Evolutionary conservation across 1,140 invertebrate species (phyloP), one percentile per base, ranked within the genome.

Genomic region (Ceratina japonica): DNA sequence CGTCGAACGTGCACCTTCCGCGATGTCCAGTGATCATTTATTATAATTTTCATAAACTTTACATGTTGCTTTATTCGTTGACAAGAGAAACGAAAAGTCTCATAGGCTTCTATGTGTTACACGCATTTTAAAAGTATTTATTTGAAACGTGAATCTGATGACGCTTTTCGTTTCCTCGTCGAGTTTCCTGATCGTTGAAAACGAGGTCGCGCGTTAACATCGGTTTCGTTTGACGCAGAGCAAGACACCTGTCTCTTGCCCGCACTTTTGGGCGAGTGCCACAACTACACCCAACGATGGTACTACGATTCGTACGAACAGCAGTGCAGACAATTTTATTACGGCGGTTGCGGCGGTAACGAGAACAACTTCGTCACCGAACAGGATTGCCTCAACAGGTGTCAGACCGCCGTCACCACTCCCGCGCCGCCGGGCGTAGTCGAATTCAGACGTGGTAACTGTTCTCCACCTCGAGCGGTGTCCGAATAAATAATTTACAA

Each of bases 291-390:
- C 20, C 92, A 94, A 71, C 93, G 95, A 63, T 99, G 96, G 96
- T 98, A 96, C 92, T 99, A 95, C 91, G 96, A 99, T 90, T 95
- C 95, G 0, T 94, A 94, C 84, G 93, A 95, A 18, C 93, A 94
- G 62, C 89, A 92, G 37, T 98, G 97, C 88, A 92, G 94, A 81
- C 94, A 95, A 81, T 98, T 98, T 88, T 95, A 95, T 76, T 98
- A 97, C 87, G 95, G 96, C 12, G 96, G 97, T 7, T 97, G 96
- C 86, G 95, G 94, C 22, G 97, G 96, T 7, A 97, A 97, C 88
- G 93, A 93, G 63, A 98, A 98, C 89, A 97, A 97, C 86, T 98
- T 97, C 88, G 71, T 89, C n/a, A 93, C 93, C 10, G 93, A 95
- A 87, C 89, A 94, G 31, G 95, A 95, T 61, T 97, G 97, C 85